Evolutionary conservation across 2,113 vertebrate species (phyloP), one percentile per base, ranked within the genome.

Genomic region (Dipodomys spectabilis): DNA sequence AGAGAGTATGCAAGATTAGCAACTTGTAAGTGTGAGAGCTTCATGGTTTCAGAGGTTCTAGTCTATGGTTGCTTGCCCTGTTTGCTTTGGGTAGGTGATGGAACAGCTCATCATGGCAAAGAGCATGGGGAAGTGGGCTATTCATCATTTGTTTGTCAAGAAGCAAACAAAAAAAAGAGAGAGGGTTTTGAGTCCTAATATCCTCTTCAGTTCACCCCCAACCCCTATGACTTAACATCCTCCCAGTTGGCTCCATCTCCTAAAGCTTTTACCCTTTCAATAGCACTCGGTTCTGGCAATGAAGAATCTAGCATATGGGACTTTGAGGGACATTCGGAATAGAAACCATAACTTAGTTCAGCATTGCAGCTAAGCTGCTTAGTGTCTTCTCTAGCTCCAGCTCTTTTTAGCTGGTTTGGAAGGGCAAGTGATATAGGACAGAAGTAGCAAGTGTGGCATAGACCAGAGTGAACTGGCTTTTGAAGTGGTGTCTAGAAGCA

Each of bases 361-460:
- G 28, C 2, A 6, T 68, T 53, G 13, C n/a, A 6, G 44, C 57
- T 67, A 67, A 49, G 6, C 45, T 74, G 57, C 27, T 6, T 35
- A 71, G 49, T 39, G 39, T 39, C 5, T 39, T 6, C 35, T 30
- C 6, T 19, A 6, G 53, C 16, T 15, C 5, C 10, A 16, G 16
- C 28, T 84, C 9, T 20, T n/a, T 81, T 81, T 60, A 86, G 32
- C 78, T 44, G 25, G 44, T 12, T 18, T 69, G 32, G 79, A 45
- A 53, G 12, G 28, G 0, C 28, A 22, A 22, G 44, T 23, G 49
- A 32, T 39, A 27, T 86, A 79, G 32, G 71, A 16, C 7, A 80
- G 53, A 68, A 27, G 32, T 3, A 4, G 15, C 49, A 7, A 0
- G 28, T 2, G 12, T 22, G 32, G n/a, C 9, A 22, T 19, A 1